Percentiles rank a stretch among this genome's conserved stretches.
Conservation (phyloP, 2,797 vertebrate genomes). For the Salmo trutta region DNA sequence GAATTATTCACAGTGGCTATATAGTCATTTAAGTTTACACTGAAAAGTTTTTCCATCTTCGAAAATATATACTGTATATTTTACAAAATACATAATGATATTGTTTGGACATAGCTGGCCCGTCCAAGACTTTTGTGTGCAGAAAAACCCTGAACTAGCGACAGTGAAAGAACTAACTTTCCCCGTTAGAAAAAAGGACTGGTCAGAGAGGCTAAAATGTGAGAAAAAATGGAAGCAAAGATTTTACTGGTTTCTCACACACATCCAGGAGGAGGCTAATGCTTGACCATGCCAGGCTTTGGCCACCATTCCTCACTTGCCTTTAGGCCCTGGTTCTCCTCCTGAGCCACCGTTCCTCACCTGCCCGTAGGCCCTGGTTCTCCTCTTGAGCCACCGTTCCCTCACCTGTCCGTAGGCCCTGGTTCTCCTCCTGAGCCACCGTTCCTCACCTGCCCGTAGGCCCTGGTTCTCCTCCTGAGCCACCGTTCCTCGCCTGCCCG, state of each 20-base stretch:
- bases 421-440: conserved; percentile 19
- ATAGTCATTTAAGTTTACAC: conserved; percentile 23
- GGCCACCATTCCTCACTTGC: conserved; percentile 70
- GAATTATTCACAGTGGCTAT: conserved; percentile 46
- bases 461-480: conserved; percentile 71
- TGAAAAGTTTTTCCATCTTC: conserved; percentile 17
- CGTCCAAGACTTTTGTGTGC: neutral
- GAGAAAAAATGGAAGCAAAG: neutral
- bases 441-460: conserved; percentile 73
- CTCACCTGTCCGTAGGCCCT: conserved; percentile 77
- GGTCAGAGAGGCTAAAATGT: neutral
- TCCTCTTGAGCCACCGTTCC: neutral
- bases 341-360: conserved; percentile 41
- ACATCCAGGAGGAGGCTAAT: neutral
- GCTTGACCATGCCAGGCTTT: too few relatives aligned
- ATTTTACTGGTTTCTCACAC: neutral
- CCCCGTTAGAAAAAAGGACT: neutral
- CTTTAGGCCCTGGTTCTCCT: conserved; percentile 80
- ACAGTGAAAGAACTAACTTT: too few relatives aligned
- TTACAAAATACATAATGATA: too few relatives aligned
- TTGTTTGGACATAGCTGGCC: too few relatives aligned
- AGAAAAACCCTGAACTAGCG: too few relatives aligned
- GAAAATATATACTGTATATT: neutral
- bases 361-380: too few relatives aligned
- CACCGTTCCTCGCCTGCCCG: conserved; percentile 71